Percentiles rank a stretch among this genome's conserved stretches.
phyloP scores from a whole-genome alignment of 2,113 vertebrate genomes.

The Prunella himalayana region DNA sequence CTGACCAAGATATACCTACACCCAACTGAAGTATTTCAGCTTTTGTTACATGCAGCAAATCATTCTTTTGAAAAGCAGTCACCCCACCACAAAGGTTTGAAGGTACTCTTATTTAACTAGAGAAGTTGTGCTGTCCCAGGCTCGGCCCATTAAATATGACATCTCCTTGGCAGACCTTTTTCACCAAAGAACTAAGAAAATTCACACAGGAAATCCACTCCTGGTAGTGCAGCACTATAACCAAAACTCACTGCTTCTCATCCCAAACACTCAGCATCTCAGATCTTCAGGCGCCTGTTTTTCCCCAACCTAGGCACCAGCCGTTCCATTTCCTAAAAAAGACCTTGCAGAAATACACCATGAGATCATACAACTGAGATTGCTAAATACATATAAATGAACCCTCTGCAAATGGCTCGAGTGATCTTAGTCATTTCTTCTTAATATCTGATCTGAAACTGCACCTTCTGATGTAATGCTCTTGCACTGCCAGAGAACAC shows the following conservation, averaged over 20 bases:
- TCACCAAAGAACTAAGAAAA: background rate
- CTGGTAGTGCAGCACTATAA: background rate
- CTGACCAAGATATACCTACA: background rate
- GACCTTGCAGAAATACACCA: background rate
- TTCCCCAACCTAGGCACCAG: background rate
- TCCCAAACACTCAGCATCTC: background rate
- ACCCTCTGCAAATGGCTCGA: background rate
- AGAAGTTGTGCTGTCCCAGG: background rate
- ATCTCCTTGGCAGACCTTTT: background rate
- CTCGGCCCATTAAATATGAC: background rate
- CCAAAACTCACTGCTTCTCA: background rate
- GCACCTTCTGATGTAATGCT: background rate
- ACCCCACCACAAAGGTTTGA: background rate
- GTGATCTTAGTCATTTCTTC: background rate
- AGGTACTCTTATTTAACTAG: background rate
- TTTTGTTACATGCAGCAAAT: background rate
- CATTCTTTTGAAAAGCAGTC: background rate
- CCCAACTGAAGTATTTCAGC: background rate
- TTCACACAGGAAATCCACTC: background rate
- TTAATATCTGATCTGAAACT: background rate
- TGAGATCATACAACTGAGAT: background rate
- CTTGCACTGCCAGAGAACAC: background rate
- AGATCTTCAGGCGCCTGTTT: background rate
- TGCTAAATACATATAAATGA: background rate
- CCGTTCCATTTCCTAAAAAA: background rate